These are phyloP conservation scores for Pristionchus maxplancki DNA, from an alignment of 2,888 invertebrate genomes.

Conservation along the genomic window DNA sequence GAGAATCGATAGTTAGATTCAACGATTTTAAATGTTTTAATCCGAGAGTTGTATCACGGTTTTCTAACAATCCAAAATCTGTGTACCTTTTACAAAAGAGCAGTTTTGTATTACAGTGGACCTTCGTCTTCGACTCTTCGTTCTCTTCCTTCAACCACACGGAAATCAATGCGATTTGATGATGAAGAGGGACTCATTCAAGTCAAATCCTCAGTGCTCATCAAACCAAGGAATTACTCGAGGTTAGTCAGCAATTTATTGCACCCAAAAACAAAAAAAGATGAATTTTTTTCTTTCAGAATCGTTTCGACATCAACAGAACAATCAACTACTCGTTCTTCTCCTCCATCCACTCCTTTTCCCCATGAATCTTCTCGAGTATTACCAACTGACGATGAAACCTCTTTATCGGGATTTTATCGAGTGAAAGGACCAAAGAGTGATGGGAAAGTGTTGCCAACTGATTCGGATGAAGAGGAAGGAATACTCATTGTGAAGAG, in stretches of 20 bases:
- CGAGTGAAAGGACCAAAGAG: neutral
- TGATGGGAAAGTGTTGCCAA: slow-evolving; percentile 11
- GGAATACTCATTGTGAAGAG: slow-evolving; percentile 28
- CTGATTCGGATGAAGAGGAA: slow-evolving; percentile 20
- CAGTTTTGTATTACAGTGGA: neutral
- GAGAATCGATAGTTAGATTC: too few species aligned
- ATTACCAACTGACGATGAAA: slow-evolving; percentile 16
- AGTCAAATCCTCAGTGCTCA: slow-evolving; percentile 43
- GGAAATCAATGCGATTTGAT: neutral
- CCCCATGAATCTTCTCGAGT: neutral
- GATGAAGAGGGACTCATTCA: slow-evolving; percentile 43
- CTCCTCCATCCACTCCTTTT: neutral
- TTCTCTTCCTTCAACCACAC: neutral
- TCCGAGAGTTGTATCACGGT: too few species aligned
- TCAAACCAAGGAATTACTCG: slow-evolving; percentile 11
- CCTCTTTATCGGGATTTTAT: neutral
- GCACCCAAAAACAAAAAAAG: too few species aligned
- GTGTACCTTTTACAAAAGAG: neutral
- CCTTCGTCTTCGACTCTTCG: neutral
- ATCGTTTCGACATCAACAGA: neutral
- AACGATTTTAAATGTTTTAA: too few species aligned
- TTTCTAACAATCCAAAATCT: too few species aligned
- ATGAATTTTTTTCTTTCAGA: too few species aligned
- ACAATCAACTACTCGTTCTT: neutral
- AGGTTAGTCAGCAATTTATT: too few species aligned